Base-by-base conservation (phyloP, 2,113 vertebrate genomes). In the Phaethon lepturus region DNA sequence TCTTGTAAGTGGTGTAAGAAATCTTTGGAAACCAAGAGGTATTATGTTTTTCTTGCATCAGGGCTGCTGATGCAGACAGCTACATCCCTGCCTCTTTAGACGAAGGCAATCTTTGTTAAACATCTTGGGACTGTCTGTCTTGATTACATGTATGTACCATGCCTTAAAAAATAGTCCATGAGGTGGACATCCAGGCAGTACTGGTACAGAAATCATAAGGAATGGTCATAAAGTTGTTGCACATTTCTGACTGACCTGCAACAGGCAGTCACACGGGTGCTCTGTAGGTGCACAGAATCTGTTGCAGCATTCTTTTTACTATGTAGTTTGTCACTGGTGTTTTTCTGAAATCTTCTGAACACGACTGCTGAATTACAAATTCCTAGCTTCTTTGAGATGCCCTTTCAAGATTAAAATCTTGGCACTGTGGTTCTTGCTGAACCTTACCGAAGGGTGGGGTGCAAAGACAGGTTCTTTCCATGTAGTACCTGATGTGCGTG, bases 391-490 rank as follows among this genome's bases (percentile, higher is more conserved):
- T 91, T 58, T 72, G 35, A 84, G 84, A 66, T 85, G 60, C 69
- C 49, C 66, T 94, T 91, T 87, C 64, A 82, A 91, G 80, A 67
- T 87, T 44, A 75, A 75, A 92, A 89, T 38, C 38, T 38, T 38
- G 84, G 80, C 19, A 7, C 66, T 35, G 44, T 52, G 69, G 35
- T 40, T 82, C 56, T 91, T 71, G 13, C 23, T 58, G 73, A 91
- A 38, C 35, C 8, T 78, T 38, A 29, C 60, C 56, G 73, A 87
- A 68, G 53, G 76, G 55, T 23, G 38, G 58, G 53, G 45, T 77
- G 63, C 71, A 62, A 63, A 77, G 50, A 58, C 53, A 40, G 55
- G n/a, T 59, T 83, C 73, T 90, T 80, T 74, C 86, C 44, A 1
- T 40, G 19, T n/a, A 29, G 50, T 66, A 82, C 76, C 73, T 85